Base-by-base conservation (phyloP, 2,797 vertebrate genomes). In the Enteromius treurensis region DNA sequence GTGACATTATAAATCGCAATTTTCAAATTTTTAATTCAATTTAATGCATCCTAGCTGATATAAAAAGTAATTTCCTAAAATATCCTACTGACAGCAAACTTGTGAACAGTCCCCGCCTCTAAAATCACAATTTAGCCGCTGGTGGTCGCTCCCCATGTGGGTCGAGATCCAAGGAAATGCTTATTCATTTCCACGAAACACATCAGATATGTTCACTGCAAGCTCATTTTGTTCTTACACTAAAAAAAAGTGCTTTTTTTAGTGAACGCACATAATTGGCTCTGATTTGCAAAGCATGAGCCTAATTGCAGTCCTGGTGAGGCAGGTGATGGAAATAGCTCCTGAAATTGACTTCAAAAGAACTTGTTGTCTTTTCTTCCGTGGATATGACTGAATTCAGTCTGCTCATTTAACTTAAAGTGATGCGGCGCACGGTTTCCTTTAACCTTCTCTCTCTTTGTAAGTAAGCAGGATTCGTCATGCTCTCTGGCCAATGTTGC, bases 311-410 rank as follows among this genome's bases (percentile, higher is more conserved):
- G 62, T 69, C 32, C 65, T 68, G 75, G 23, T 34, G 64, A 68
- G 73, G 13, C 73, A 81, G 47, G 64, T 80, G 65, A 85, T 70
- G 32, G 6, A 71, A 64, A 60, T 40, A 69, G 71, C 26, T 65
- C 49, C 55, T 40, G 23, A 77, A 40, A 42, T n/a, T 58, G 23
- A 83, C 74, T 83, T 79, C 47, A 79, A 79, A 79, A 55, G 73
- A 47, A 82, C 47, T 55, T 42, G 13, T 58, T 67, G 62, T 68
- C n/a, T 68, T 82, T 29, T 37, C 15, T 53, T 76, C 23, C 1
- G 6, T 9, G 26, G 45, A 76, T 67, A 76, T 76, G 62, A 58
- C 51, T 40, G 47, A 58, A 82, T 67, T 65, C 62, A 13, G n/a
- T 42, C 60, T 15, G 23, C 71, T 68, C 10, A 82, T 76, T 67